Evolutionary conservation across 2,797 vertebrate species (phyloP), one percentile per base, ranked within the genome.

Genomic region (Sebastes itinus): DNA sequence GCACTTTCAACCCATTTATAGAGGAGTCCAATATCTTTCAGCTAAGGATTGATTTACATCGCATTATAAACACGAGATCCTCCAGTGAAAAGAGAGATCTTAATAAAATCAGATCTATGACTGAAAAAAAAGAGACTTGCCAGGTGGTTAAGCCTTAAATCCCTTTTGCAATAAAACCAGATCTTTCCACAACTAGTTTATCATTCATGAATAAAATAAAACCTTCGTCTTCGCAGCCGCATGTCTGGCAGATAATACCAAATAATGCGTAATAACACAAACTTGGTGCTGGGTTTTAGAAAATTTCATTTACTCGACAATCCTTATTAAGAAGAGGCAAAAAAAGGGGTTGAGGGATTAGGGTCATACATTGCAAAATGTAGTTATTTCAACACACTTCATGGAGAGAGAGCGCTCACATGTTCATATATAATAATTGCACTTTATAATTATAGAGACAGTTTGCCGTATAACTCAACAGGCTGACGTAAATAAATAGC

Each of bases 261-360:
- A 71, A 77, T 72, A 64, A 84, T 60, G 52, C 23, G 33, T 61
- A 88, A 86, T 68, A 77, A 93, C 35, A 84, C 74, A 81, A 87
- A 83, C 65, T 69, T 56, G 69, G 67, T 76, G 54, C 76, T 83
- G 87, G 87, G 82, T 93, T 93, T 91, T 93, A 92, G 77, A 95
- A 95, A 96, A 95, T 90, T 88, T 93, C 81, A 93, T 96, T 96
- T 95, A 95, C 94, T 95, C 90, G 90, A 96, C 94, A 95, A 94
- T 95, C 92, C 88, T 94, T 92, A 93, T 94, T 88, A 92, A 91
- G 94, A 94, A 94, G 88, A 92, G 91, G 93, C 89, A 85, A 89
- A 92, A 89, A 92, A 88, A 87, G 83, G 58, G 87, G 85, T 68
- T 79, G 83, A 87, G 84, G 93, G 89, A 88, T 86, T 78, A 67